Conservation (phyloP, 23 tunicate genomes). For the Styela clava region DNA sequence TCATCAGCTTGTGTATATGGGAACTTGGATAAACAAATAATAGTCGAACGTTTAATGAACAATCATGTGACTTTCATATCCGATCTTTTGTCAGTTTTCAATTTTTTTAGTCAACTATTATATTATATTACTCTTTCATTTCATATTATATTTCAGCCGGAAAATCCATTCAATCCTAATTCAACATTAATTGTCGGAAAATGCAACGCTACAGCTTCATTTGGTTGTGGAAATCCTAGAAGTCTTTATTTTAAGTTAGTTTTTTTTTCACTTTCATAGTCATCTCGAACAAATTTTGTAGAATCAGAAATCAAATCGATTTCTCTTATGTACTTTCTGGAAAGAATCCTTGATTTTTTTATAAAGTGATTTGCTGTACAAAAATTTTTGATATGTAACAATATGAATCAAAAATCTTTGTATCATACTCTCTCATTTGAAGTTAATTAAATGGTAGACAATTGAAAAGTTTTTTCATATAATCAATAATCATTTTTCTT, state of each 20-base stretch:
- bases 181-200: conserved; percentile 2
- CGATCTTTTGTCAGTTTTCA: no score
- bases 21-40: no score
- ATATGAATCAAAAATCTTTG: no score
- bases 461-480: neutral
- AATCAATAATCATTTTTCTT: neutral
- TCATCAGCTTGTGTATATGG: no score
- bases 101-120: no score
- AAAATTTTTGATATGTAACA: no score
- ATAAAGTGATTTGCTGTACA: no score
- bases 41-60: no score
- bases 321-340: conserved; percentile 13
- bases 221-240: conserved; percentile 28
- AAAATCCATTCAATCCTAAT: neutral
- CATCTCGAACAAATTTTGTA: neutral
- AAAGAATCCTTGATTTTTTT: neutral
- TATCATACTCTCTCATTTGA: no score
- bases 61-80: no score
- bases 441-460: neutral
- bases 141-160: no score
- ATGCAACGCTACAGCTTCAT: neutral
- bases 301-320: neutral
- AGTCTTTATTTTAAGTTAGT: conserved; percentile 17
- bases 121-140: no score
- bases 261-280: neutral